phyloP scores from a whole-genome alignment of 2,113 vertebrate species.

The Muntiacus muntjak region DNA sequence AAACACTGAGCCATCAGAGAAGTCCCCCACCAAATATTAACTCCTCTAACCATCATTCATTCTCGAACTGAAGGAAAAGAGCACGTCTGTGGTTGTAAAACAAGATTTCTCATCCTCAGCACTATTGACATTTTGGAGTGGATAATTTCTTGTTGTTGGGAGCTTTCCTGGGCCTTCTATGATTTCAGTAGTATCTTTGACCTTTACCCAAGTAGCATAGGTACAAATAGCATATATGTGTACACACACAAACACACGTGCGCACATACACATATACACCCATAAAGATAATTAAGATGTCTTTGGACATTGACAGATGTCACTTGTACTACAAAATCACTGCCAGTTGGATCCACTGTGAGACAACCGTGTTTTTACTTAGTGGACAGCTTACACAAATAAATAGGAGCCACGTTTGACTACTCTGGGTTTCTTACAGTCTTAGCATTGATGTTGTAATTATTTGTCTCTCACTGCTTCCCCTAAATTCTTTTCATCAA shows the following conservation, averaged over 20 bases:
- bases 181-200: neutral
- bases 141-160: neutral
- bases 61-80: neutral
- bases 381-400: neutral
- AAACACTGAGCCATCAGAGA: neutral
- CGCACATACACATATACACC: neutral
- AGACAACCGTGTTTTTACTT: neutral
- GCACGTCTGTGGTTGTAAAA: neutral
- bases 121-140: neutral
- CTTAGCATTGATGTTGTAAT: neutral
- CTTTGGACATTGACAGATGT: neutral
- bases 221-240: neutral
- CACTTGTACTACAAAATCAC: neutral
- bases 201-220: neutral
- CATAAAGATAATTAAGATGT: neutral
- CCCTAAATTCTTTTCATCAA: neutral
- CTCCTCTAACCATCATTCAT: neutral
- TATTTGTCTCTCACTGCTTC: neutral
- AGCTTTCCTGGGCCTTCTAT: neutral
- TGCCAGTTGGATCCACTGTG: neutral
- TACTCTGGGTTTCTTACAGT: neutral
- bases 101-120: neutral
- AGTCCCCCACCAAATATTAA: neutral
- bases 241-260: neutral
- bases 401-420: neutral